phyloP scores from a whole-genome alignment of 2,888 invertebrate species.

The Saturnia pavonia region DNA sequence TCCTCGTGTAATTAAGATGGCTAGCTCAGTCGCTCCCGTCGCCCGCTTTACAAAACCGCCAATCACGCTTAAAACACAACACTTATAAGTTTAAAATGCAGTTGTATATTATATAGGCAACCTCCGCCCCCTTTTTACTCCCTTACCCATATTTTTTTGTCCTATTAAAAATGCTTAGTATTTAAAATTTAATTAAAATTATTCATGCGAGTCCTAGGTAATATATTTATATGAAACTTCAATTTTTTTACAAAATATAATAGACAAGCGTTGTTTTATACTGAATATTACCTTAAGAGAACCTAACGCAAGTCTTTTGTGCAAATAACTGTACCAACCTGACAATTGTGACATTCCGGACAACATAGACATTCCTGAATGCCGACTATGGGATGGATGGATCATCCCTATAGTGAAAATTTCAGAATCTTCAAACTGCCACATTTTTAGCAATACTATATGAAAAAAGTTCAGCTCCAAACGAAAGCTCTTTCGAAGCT shows the following conservation, averaged over 20 bases:
- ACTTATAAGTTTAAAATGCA: no score
- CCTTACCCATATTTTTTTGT: neutral
- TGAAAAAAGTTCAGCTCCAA: neutral
- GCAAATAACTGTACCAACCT: conserved; percentile 48
- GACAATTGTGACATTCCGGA: conserved; percentile 73
- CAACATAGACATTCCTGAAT: conserved; percentile 85
- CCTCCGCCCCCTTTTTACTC: no score
- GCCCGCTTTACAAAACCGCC: no score
- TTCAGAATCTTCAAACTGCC: conserved; percentile 87
- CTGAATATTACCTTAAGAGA: neutral
- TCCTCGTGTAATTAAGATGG: no score
- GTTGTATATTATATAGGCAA: no score
- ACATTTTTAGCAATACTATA: conserved; percentile 67
- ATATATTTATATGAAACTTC: neutral
- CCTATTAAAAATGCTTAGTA: neutral
- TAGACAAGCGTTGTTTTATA: neutral
- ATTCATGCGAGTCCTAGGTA: neutral
- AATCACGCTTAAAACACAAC: neutral
- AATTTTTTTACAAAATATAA: neutral
- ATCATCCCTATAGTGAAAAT: conserved; percentile 94
- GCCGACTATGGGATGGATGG: conserved; percentile 84
- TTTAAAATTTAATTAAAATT: neutral
- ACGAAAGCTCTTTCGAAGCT: neutral
- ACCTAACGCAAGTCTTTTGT: neutral
- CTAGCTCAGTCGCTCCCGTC: no score